Evolutionary conservation across 2,113 vertebrate genomes (phyloP).

Genomic region (Channa maculata): DNA sequence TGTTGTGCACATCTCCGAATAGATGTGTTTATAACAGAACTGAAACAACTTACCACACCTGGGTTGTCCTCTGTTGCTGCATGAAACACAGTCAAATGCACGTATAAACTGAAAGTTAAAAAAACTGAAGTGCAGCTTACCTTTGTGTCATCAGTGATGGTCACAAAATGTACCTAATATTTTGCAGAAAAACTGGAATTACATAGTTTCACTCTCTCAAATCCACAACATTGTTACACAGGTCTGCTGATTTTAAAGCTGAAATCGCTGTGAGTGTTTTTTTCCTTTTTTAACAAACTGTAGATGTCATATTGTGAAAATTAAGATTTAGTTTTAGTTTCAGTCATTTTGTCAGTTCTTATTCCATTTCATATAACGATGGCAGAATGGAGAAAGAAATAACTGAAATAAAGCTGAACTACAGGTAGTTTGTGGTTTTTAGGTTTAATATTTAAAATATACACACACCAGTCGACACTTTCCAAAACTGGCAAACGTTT

Average conservation of each 20-base stretch:
- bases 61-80: constrained; percentile 44
- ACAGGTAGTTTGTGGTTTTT: no score
- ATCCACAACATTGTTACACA: neutral
- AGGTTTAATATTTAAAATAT: no score
- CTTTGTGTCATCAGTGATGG: constrained; percentile 10
- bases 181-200: constrained; percentile 11
- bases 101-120: constrained; percentile 13
- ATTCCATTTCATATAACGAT: no score
- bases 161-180: constrained; percentile 1
- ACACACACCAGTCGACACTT: no score
- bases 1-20: constrained; percentile 13
- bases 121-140: constrained; percentile 14
- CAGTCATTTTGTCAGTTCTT: no score
- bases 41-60: constrained; percentile 68
- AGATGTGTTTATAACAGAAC: constrained; percentile 63
- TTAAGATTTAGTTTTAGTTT: no score
- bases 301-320: no score
- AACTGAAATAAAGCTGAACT: no score
- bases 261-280: constrained; percentile 14
- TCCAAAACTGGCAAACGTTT: no score
- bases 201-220: neutral
- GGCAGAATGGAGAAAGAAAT: no score
- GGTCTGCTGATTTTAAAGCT: neutral
- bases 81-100: constrained; percentile 21
- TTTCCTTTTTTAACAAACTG: no score